A percentile compares a stretch with the other conserved stretches of the same genome.
phyloP scores from a whole-genome alignment of 64 coral and sea anemone genomes.

The Orbicella faveolata region DNA sequence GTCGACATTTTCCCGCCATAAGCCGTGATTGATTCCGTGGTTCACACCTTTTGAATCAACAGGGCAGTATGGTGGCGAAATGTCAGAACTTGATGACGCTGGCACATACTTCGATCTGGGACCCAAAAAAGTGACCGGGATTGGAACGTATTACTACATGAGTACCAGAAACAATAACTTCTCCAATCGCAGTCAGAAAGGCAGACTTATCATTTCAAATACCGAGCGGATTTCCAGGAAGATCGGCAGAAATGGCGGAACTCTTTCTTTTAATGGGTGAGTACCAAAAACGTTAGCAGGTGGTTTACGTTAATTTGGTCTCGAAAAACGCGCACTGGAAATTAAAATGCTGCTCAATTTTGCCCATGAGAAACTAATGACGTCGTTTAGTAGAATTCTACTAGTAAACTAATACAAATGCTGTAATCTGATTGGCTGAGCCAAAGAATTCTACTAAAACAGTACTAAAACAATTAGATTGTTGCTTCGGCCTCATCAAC shows the following conservation, averaged over 20 bases:
- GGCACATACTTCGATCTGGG: constrained; percentile 96
- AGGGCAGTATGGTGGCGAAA: constrained; percentile 96
- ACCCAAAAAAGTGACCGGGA: constrained; percentile 80
- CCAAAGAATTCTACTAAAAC: too few species aligned
- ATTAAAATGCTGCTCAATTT: too few species aligned
- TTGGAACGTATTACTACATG: constrained; percentile 91
- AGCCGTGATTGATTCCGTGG: too few species aligned
- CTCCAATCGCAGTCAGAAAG: constrained; percentile 97
- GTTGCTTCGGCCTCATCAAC: too few species aligned
- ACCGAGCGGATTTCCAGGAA: constrained; percentile 31
- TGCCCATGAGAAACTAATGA: too few species aligned
- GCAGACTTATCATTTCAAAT: constrained; percentile 70
- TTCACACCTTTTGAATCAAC: background rate
- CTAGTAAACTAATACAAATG: too few species aligned
- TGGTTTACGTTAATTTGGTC: background rate
- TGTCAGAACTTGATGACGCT: constrained; percentile 97
- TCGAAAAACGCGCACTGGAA: too few species aligned
- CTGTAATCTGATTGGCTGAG: too few species aligned
- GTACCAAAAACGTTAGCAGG: background rate
- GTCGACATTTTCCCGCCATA: too few species aligned
- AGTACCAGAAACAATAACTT: constrained; percentile 97
- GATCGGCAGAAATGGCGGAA: constrained; percentile 79
- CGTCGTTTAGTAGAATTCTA: too few species aligned
- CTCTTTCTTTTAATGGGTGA: constrained; percentile 78
- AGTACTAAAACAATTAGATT: too few species aligned